phyloP scores from a whole-genome alignment of 23 tunicate genomes.

The Halocynthia aurantium region DNA sequence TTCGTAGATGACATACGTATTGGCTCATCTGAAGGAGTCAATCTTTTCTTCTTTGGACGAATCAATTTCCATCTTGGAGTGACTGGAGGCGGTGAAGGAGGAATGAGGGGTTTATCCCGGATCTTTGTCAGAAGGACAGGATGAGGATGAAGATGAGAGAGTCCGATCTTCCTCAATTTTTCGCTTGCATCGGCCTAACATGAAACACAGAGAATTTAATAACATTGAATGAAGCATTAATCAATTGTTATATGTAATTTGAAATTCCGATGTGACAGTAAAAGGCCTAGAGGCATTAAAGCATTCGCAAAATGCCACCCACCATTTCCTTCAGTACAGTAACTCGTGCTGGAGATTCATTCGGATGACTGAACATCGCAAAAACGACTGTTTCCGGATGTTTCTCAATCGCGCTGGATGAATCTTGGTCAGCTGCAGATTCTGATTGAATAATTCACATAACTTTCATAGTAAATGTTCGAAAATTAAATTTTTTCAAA shows the following conservation, averaged over 20 bases:
- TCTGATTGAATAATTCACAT: neutral
- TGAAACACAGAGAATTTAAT: too few species aligned
- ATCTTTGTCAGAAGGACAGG: constrained; percentile 57
- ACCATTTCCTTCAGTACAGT: constrained; percentile 60
- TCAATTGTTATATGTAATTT: neutral
- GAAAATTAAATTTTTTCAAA: too few species aligned
- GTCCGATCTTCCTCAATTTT: constrained; percentile 52
- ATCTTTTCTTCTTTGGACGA: constrained; percentile 49
- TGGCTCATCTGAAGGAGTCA: constrained; percentile 55
- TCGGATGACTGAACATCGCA: constrained; percentile 44
- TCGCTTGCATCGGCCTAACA: constrained; percentile 80
- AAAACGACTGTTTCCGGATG: constrained; percentile 64
- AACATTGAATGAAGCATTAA: too few species aligned
- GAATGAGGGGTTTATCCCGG: constrained; percentile 56
- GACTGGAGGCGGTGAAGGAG: constrained; percentile 45
- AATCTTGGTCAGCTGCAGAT: constrained; percentile 4
- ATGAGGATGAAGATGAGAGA: constrained; percentile 63
- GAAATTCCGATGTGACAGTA: neutral
- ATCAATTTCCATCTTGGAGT: constrained; percentile 81
- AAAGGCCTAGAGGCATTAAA: neutral
- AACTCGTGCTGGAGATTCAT: constrained; percentile 34
- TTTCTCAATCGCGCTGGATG: neutral
- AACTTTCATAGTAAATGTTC: too few species aligned
- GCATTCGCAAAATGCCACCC: neutral
- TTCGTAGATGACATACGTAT: constrained; percentile 14